These are phyloP conservation scores for Antheraea mylitta DNA, from an alignment of 1,140 invertebrate species.

Conservation along the genomic window DNA sequence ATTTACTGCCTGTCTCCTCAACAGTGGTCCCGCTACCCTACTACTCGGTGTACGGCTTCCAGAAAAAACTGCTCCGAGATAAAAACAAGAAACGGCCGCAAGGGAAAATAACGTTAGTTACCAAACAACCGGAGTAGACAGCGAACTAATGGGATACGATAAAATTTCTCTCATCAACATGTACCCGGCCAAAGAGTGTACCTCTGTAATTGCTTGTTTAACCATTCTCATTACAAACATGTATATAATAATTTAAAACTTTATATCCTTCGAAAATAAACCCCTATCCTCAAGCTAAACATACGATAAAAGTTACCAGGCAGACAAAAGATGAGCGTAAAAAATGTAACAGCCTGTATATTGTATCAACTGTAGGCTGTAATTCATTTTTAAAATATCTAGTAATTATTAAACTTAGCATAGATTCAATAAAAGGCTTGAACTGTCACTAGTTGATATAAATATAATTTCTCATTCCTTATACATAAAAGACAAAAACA, in stretches of 20 bases:
- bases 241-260: not conserved
- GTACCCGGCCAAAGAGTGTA: not conserved
- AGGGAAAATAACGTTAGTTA: slow-evolving; percentile 68
- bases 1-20: slow-evolving; percentile 66
- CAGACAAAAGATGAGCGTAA: no score
- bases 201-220: not conserved
- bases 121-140: slow-evolving; percentile 57
- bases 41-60: slow-evolving; percentile 65
- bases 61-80: slow-evolving; percentile 62
- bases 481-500: no score
- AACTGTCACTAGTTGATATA: no score
- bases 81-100: slow-evolving; percentile 63
- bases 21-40: slow-evolving; percentile 65
- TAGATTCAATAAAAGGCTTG: no score
- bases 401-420: no score
- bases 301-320: no score
- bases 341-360: no score
- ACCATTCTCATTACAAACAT: not conserved
- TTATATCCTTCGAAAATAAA: not conserved
- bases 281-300: no score
- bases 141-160: not conserved
- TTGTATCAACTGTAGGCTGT: no score
- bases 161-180: not conserved
- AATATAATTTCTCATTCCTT: no score
- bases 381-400: no score